Evolutionary conservation across 2,113 vertebrate genomes (phyloP).

Genomic region (Chionis minor): DNA sequence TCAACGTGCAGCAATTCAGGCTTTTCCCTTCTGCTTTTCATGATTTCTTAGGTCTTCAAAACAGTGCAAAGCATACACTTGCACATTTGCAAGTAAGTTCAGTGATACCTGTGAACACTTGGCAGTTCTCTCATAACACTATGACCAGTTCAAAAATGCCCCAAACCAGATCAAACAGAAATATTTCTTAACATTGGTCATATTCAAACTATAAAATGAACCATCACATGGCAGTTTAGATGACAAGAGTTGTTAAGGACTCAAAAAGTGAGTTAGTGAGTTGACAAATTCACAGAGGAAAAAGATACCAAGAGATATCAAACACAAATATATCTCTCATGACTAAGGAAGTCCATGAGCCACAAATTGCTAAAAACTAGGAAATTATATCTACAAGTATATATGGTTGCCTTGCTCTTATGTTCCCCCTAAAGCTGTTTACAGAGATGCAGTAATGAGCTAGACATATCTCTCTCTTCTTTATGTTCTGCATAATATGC

Average conservation of each 20-base stretch:
- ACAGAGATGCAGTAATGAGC: neutral
- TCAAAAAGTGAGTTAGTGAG: neutral
- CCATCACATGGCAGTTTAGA: neutral
- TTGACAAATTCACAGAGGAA: neutral
- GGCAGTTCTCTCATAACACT: neutral
- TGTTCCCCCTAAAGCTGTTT: neutral
- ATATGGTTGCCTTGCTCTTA: neutral
- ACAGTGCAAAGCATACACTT: neutral
- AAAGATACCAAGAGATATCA: neutral
- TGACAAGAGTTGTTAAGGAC: neutral
- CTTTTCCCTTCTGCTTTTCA: neutral
- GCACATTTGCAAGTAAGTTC: neutral
- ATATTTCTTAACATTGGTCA: neutral
- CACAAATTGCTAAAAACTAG: neutral
- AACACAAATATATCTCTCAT: neutral
- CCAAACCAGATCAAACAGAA: fast-evolving
- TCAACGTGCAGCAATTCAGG: neutral
- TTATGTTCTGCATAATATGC: neutral
- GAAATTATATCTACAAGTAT: neutral
- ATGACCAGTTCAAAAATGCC: neutral
- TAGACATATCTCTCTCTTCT: neutral
- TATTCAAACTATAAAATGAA: neutral
- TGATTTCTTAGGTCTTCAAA: neutral
- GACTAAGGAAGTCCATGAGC: neutral
- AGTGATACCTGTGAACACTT: neutral